phyloP scores from a whole-genome alignment of 2,888 invertebrate species.

The Mimachlamys varia region DNA sequence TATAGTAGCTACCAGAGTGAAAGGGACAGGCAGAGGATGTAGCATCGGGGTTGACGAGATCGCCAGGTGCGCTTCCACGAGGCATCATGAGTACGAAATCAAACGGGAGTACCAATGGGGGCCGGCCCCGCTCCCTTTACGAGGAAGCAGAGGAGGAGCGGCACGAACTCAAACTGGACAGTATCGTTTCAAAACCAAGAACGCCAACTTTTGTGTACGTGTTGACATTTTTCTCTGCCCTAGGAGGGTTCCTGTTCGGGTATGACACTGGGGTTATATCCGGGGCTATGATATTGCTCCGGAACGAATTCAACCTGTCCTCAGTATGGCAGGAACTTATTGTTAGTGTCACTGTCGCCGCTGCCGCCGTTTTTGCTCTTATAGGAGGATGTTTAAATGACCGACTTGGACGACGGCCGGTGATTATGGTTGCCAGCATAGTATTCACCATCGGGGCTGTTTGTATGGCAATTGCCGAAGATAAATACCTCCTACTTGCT shows the following conservation, averaged over 20 bases:
- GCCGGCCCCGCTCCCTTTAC: slow-evolving; percentile 69
- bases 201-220: slow-evolving; percentile 77
- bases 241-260: slow-evolving; percentile 83
- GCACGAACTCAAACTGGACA: slow-evolving; percentile 74
- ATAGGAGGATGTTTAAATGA: slow-evolving; percentile 83
- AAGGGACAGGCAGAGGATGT: slow-evolving; percentile 17
- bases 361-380: slow-evolving; percentile 82
- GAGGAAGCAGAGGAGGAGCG: slow-evolving; percentile 72
- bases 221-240: slow-evolving; percentile 81
- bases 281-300: slow-evolving; percentile 81
- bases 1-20: neutral
- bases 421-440: slow-evolving; percentile 82
- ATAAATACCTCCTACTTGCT: slow-evolving; percentile 80
- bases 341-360: slow-evolving; percentile 82
- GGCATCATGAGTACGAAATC: neutral
- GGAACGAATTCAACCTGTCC: slow-evolving; percentile 79
- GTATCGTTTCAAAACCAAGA: slow-evolving; percentile 60
- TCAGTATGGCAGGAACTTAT: slow-evolving; percentile 82
- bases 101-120: slow-evolving; percentile 50
- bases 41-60: slow-evolving; percentile 6
- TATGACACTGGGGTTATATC: slow-evolving; percentile 84
- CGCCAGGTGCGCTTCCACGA: neutral
- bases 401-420: slow-evolving; percentile 82
- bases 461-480: slow-evolving; percentile 81
- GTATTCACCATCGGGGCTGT: slow-evolving; percentile 83